Evolutionary conservation across 1,140 invertebrate species (phyloP).

Genomic region (Odontomachus brunneus): DNA sequence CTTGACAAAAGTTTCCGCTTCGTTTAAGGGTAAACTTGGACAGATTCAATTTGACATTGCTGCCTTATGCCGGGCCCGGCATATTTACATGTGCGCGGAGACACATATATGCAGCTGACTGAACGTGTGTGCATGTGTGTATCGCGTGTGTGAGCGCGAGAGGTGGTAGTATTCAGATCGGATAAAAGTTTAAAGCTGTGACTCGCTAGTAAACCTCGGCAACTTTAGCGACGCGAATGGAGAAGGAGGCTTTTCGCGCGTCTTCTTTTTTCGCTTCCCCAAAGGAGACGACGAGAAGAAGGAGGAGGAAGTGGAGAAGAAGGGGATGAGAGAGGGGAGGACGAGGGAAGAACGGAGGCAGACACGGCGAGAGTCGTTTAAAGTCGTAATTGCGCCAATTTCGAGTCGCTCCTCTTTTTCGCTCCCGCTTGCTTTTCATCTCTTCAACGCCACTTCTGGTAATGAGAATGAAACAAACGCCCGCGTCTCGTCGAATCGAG

Average conservation of each 20-base stretch:
- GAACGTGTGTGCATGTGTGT: no score
- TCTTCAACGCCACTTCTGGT: constrained; percentile 59
- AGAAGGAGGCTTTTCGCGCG: constrained; percentile 13
- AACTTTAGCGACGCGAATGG: constrained; percentile 50
- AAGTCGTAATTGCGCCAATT: constrained; percentile 62
- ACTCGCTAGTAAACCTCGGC: constrained; percentile 57
- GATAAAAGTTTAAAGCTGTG: constrained; percentile 62
- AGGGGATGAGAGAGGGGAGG: neutral
- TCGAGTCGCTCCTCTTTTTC: constrained; percentile 43
- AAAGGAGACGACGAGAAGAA: constrained; percentile 27
- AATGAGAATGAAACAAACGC: constrained; percentile 62
- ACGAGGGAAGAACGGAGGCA: neutral
- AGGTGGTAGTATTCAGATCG: constrained; percentile 15
- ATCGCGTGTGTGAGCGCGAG: neutral
- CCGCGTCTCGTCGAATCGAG: constrained; percentile 21
- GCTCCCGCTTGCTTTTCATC: constrained; percentile 40
- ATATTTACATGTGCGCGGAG: constrained; percentile 22
- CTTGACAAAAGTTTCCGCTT: constrained; percentile 60
- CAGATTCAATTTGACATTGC: constrained; percentile 59
- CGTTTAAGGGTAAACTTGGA: constrained; percentile 54
- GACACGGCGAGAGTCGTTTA: constrained; percentile 59
- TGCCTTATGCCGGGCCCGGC: constrained; percentile 5
- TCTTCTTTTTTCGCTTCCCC: constrained; percentile 25
- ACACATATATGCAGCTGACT: neutral
- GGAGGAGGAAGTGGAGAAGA: neutral